A percentile compares a stretch with the other conserved stretches of the same genome.
Conservation (phyloP, 2,797 vertebrate genomes). For the Lagocephalus sceleratus region DNA sequence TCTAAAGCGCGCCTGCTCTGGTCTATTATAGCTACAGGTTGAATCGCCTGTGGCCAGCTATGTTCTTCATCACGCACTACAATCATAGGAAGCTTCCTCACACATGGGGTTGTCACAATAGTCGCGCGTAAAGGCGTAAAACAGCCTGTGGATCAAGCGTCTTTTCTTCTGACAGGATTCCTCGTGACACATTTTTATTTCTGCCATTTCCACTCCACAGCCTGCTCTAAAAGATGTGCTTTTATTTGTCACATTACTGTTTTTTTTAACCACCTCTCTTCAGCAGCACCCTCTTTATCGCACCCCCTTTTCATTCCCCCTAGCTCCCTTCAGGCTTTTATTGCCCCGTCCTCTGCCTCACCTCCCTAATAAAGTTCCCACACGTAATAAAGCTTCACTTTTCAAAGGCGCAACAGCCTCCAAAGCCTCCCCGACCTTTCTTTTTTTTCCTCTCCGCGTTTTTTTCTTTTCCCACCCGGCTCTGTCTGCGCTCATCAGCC, state of each 20-base stretch:
- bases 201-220: slow-evolving; percentile 27
- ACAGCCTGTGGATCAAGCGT: background rate
- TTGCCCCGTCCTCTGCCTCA: slow-evolving; percentile 61
- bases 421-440: slow-evolving; percentile 55
- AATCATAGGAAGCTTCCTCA: background rate
- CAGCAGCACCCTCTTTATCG: slow-evolving; percentile 25
- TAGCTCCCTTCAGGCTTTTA: slow-evolving; percentile 48
- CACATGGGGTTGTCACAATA: background rate
- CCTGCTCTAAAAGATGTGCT: slow-evolving; percentile 22
- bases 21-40: slow-evolving; percentile 31
- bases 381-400: slow-evolving; percentile 77
- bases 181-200: slow-evolving; percentile 27
- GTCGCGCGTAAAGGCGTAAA: slow-evolving; percentile 25
- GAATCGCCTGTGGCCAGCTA: background rate
- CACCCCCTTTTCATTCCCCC: slow-evolving; percentile 22
- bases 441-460: slow-evolving; percentile 37
- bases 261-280: slow-evolving; percentile 30
- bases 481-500: slow-evolving; percentile 57
- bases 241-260: slow-evolving; percentile 41
- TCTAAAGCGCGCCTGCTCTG: background rate
- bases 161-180: slow-evolving; percentile 9
- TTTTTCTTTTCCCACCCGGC: slow-evolving; percentile 53
- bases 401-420: slow-evolving; percentile 71
- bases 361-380: slow-evolving; percentile 74
- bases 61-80: background rate